These are phyloP conservation scores for Drosophila funebris DNA, from an alignment of 1,140 invertebrate species.

Conservation along the genomic window DNA sequence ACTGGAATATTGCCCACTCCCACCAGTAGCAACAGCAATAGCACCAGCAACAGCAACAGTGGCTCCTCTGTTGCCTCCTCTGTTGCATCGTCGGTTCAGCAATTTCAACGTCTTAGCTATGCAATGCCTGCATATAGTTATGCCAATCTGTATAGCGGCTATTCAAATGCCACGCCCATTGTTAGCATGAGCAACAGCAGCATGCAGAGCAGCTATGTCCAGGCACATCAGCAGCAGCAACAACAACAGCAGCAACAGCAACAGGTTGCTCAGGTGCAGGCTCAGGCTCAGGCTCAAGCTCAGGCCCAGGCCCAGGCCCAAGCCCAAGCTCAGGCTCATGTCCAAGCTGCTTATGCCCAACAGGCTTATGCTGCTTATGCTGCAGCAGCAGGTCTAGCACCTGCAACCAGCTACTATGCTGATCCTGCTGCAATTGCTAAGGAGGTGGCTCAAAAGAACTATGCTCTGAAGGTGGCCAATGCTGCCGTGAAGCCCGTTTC, in stretches of 20 bases:
- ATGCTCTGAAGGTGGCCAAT: constrained; percentile 87
- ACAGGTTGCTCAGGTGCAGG: constrained; percentile 61
- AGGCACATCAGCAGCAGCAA: constrained; percentile 76
- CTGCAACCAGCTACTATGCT: constrained; percentile 69
- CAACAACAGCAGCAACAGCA: constrained; percentile 50
- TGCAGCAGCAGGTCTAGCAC: constrained; percentile 69
- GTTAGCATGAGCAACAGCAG: constrained; percentile 43
- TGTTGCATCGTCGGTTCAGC: constrained; percentile 55
- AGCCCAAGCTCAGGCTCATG: constrained; percentile 63
- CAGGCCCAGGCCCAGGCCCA: constrained; percentile 73
- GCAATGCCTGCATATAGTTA: constrained; percentile 64
- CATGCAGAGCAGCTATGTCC: constrained; percentile 44
- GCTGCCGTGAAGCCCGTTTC: constrained; percentile 52
- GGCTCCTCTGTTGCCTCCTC: constrained; percentile 33
- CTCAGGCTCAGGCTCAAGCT: constrained; percentile 67
- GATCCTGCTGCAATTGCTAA: constrained; percentile 88
- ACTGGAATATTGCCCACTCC: constrained; percentile 83
- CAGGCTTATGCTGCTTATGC: constrained; percentile 80
- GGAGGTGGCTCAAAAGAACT: constrained; percentile 91
- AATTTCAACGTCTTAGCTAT: constrained; percentile 62
- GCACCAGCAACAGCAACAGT: constrained; percentile 38
- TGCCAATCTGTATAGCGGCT: constrained; percentile 53
- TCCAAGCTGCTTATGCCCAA: constrained; percentile 74
- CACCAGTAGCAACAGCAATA: constrained; percentile 49
- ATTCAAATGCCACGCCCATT: constrained; percentile 48